A percentile compares a stretch with the other conserved stretches of the same genome.
phyloP scores from a whole-genome alignment of 1,140 invertebrate genomes.

The Phenacoccus solenopsis region DNA sequence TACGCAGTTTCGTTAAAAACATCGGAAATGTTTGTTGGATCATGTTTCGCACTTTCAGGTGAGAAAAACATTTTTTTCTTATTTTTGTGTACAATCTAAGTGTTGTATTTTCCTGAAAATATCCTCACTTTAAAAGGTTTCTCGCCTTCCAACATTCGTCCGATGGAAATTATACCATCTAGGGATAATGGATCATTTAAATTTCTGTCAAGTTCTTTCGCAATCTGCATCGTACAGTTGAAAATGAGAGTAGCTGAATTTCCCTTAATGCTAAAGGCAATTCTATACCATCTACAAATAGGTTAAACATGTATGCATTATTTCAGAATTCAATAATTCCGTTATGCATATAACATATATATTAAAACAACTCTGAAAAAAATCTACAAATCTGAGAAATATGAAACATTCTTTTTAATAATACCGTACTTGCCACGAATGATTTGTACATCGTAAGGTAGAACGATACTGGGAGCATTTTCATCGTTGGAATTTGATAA shows the following conservation, averaged over 20 bases:
- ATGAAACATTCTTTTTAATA: no score
- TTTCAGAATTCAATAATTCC: not conserved
- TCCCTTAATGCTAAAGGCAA: conserved; percentile 64
- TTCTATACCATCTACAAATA: conserved; percentile 55
- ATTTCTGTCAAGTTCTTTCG: conserved; percentile 42
- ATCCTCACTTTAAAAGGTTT: not conserved
- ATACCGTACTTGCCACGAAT: not conserved
- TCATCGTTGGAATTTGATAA: no score
- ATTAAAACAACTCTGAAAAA: no score
- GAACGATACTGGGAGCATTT: not conserved
- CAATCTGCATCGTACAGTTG: conserved; percentile 50
- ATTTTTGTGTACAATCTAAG: no score
- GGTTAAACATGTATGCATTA: no score
- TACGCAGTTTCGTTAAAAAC: no score
- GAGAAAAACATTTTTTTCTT: no score
- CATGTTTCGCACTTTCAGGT: not conserved
- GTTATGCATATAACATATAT: not conserved
- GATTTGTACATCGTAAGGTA: not conserved
- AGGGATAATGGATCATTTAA: not conserved
- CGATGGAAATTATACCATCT: not conserved
- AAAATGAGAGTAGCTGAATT: conserved; percentile 55
- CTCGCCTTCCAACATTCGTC: not conserved
- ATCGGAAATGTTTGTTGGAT: no score
- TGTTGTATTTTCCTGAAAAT: no score
- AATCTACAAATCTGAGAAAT: no score